A percentile compares a stretch with the other conserved stretches of the same genome.
Conservation (phyloP, 2,113 vertebrate species). For the Procapra przewalskii region DNA sequence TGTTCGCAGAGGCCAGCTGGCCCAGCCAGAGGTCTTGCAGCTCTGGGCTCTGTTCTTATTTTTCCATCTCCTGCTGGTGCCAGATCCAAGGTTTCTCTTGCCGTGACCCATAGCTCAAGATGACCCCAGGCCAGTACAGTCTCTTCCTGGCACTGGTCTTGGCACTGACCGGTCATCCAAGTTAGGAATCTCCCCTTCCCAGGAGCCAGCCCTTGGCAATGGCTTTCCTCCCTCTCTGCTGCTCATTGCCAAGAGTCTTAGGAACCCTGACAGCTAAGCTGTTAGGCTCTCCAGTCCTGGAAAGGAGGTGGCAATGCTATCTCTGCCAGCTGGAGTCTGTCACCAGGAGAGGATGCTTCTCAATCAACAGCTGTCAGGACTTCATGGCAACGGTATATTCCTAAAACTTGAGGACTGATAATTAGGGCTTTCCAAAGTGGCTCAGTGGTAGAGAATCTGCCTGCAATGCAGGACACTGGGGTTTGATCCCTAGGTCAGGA, state of each 20-base stretch:
- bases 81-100: not conserved
- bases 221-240: not conserved
- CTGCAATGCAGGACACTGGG: not conserved
- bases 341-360: not conserved
- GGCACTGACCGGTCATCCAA: not conserved
- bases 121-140: not conserved
- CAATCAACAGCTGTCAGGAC: not conserved
- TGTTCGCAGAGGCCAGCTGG: not conserved
- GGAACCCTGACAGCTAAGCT: not conserved
- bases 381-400: not conserved
- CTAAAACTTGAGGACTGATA: not conserved
- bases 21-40: not conserved
- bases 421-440: not conserved
- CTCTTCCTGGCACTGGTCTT: not conserved
- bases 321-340: not conserved
- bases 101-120: not conserved
- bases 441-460: not conserved
- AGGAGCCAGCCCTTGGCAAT: slow-evolving; percentile 18
- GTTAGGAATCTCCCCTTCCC: not conserved
- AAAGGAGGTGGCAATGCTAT: not conserved
- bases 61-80: not conserved
- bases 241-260: not conserved
- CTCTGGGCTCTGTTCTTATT: not conserved
- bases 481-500: not conserved
- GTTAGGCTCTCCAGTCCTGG: not conserved